Evolutionary conservation across 2,888 invertebrate genomes (phyloP).

Genomic region (Macrophya annulata): DNA sequence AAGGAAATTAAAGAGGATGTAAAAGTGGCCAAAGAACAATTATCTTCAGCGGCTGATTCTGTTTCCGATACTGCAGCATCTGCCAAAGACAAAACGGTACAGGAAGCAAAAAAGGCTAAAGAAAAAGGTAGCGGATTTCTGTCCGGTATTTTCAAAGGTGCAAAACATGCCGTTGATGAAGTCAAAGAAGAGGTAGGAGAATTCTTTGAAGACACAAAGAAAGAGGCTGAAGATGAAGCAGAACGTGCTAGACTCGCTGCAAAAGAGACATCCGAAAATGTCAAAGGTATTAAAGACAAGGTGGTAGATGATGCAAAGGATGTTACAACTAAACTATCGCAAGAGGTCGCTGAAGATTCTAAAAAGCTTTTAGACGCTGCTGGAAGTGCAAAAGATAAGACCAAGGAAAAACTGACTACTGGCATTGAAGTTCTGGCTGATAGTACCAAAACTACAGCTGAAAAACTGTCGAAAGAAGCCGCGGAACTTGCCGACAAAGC

Average conservation of each 20-base stretch:
- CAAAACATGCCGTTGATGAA: slow-evolving; percentile 64
- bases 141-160: slow-evolving; percentile 70
- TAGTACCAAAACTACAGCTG: slow-evolving; percentile 42
- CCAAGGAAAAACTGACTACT: slow-evolving; percentile 59
- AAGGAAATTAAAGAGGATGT: slow-evolving; percentile 61
- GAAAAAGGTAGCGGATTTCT: slow-evolving; percentile 69
- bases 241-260: slow-evolving; percentile 56
- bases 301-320: slow-evolving; percentile 65
- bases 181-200: slow-evolving; percentile 60
- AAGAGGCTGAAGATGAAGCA: slow-evolving; percentile 62
- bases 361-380: slow-evolving; percentile 58
- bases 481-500: slow-evolving; percentile 43
- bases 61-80: slow-evolving; percentile 57
- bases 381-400: slow-evolving; percentile 64
- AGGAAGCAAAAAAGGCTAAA: slow-evolving; percentile 55
- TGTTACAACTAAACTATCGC: slow-evolving; percentile 55
- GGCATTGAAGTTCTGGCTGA: slow-evolving; percentile 60
- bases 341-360: slow-evolving; percentile 56
- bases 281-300: slow-evolving; percentile 36
- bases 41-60: slow-evolving; percentile 57
- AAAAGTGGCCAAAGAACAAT: slow-evolving; percentile 59
- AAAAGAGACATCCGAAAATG: slow-evolving; percentile 54
- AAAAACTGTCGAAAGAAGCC: slow-evolving; percentile 7
- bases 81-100: slow-evolving; percentile 57
- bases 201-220: slow-evolving; percentile 57